A percentile compares a stretch with the other conserved stretches of the same genome.
These are phyloP conservation scores for Microcebus murinus DNA, from an alignment of 2,113 vertebrate species.

Conservation along the genomic window DNA sequence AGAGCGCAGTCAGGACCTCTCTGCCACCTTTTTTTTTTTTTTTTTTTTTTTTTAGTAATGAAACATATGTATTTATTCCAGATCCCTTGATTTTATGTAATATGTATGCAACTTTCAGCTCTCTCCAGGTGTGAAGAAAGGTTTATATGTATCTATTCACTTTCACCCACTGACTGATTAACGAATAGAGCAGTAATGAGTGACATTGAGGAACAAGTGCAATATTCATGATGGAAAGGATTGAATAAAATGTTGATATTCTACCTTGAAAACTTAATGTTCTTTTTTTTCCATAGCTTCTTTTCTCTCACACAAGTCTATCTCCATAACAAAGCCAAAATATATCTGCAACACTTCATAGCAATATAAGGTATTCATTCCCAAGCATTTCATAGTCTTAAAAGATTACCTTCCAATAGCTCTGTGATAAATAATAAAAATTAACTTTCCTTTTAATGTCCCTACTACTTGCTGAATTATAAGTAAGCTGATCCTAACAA, in stretches of 20 bases:
- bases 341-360: constrained; percentile 14
- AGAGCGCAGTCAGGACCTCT: background rate
- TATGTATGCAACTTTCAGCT: background rate
- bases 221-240: background rate
- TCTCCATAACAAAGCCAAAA: constrained; percentile 16
- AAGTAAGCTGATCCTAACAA: background rate
- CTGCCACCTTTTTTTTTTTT: background rate
- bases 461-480: background rate
- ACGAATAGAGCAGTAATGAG: background rate
- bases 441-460: constrained; percentile 26
- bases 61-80: constrained; percentile 44
- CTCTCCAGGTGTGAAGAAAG: background rate
- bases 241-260: constrained; percentile 37
- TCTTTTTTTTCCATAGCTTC: constrained; percentile 16
- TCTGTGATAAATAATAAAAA: constrained; percentile 27
- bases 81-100: background rate
- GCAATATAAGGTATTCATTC: background rate
- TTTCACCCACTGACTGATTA: background rate
- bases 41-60: background rate
- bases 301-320: background rate
- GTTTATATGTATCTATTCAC: background rate
- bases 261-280: constrained; percentile 12
- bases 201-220: background rate
- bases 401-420: constrained; percentile 16
- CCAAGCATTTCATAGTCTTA: background rate